Evolutionary conservation across 2,888 invertebrate genomes (phyloP).

Genomic region (Calliphora vomitoria): DNA sequence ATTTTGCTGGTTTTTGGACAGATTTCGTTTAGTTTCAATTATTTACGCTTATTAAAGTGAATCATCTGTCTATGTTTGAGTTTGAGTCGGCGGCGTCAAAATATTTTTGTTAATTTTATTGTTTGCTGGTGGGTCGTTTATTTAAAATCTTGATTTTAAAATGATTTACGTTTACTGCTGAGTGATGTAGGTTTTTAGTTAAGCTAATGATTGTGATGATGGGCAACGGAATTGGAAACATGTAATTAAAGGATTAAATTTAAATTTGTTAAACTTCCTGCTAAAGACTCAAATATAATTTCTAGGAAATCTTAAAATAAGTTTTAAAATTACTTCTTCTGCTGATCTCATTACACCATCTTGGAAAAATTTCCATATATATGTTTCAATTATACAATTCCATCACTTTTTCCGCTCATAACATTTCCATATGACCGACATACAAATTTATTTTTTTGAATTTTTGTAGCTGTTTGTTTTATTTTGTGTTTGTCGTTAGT

Average conservation of each 20-base stretch:
- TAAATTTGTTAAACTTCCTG: slow-evolving; percentile 23
- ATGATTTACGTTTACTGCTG: slow-evolving; percentile 42
- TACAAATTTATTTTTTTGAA: background rate
- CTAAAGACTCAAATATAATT: no score
- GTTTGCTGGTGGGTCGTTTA: background rate
- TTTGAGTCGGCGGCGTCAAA: slow-evolving; percentile 23
- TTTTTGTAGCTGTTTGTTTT: background rate
- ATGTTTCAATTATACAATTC: slow-evolving; percentile 69
- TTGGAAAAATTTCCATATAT: slow-evolving; percentile 53
- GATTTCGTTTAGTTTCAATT: slow-evolving; percentile 41
- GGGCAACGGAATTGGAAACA: background rate
- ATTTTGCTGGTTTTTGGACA: slow-evolving; percentile 12
- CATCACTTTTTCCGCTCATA: slow-evolving; percentile 63
- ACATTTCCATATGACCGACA: slow-evolving; percentile 65
- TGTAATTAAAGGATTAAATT: slow-evolving; percentile 64
- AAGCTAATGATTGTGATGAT: background rate
- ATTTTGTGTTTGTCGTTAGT: slow-evolving; percentile 30
- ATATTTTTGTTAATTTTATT: slow-evolving; percentile 39
- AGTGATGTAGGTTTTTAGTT: slow-evolving; percentile 34
- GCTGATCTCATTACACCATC: background rate
- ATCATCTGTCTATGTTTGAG: slow-evolving; percentile 20
- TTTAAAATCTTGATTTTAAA: slow-evolving; percentile 9
- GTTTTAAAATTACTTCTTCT: no score
- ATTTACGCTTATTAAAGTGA: slow-evolving; percentile 51
- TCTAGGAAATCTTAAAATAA: no score